These are phyloP conservation scores for Saimiri boliviensis DNA, from an alignment of 2,113 vertebrate genomes.

Conservation along the genomic window DNA sequence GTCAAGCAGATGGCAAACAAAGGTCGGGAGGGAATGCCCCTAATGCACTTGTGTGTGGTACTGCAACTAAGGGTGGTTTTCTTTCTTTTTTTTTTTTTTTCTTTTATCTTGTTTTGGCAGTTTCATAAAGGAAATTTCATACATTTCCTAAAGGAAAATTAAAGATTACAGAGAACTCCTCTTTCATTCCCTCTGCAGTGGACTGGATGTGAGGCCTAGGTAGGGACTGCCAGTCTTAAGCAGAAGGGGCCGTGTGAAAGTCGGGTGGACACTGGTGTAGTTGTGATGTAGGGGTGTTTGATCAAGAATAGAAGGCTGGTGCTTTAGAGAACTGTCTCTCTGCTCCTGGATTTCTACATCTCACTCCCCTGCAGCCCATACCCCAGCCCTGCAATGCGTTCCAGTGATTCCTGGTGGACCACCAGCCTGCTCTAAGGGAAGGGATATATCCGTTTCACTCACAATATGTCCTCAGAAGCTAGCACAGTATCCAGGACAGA, in stretches of 20 bases:
- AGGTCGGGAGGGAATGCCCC: not conserved
- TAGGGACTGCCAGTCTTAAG: not conserved
- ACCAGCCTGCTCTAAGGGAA: not conserved
- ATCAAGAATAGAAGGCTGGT: not conserved
- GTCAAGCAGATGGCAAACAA: accelerated
- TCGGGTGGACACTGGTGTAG: not conserved
- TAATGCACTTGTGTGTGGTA: not conserved
- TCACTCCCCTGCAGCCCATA: not conserved
- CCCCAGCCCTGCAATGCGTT: not conserved
- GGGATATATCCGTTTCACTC: not conserved
- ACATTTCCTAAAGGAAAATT: not conserved
- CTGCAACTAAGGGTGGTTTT: no score
- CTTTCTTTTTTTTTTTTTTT: not conserved
- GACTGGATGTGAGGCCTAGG: not conserved
- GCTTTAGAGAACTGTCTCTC: not conserved
- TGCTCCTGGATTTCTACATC: not conserved
- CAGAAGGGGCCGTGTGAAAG: not conserved
- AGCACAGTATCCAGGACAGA: not conserved
- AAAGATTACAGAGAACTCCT: not conserved
- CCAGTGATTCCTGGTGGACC: not conserved
- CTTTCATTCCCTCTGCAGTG: not conserved
- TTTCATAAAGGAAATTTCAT: not conserved
- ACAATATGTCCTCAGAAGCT: not conserved
- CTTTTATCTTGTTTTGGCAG: not conserved
- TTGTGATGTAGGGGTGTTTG: accelerated